phyloP scores from a whole-genome alignment of 2,113 vertebrate genomes.

The Rana temporaria region DNA sequence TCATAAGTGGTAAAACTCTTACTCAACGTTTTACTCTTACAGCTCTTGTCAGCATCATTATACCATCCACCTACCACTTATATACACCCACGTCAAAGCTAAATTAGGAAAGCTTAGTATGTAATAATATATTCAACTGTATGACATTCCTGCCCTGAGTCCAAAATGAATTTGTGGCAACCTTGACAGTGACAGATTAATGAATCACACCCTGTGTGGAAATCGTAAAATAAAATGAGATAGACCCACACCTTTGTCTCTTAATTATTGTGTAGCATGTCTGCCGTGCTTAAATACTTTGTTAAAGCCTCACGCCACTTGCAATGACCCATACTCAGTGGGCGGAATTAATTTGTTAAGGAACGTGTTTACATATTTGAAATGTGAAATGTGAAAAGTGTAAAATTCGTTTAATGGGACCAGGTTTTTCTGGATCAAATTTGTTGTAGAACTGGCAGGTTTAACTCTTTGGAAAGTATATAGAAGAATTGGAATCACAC shows the following conservation, averaged over 20 bases:
- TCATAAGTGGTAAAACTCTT: no score
- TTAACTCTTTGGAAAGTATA: no score
- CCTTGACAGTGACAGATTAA: background rate
- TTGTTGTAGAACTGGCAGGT: no score
- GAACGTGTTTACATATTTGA: background rate
- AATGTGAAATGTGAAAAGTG: background rate
- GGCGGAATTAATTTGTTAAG: background rate
- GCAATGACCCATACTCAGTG: background rate
- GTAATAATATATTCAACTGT: background rate
- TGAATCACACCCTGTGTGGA: conserved; percentile 15
- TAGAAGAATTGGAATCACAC: no score
- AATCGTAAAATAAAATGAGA: background rate
- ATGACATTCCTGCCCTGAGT: background rate
- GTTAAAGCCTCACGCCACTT: background rate
- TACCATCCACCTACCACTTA: conserved; percentile 8
- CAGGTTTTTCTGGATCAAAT: no score
- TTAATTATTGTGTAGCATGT: background rate
- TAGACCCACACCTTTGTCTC: background rate
- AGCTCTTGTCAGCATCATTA: background rate
- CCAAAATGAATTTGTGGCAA: conserved; percentile 7
- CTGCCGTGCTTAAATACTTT: background rate
- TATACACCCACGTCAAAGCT: background rate
- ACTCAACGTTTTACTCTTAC: no score
- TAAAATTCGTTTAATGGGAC: no score
- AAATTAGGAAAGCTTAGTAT: background rate